Evolutionary conservation across 2,888 invertebrate species (phyloP).

Genomic region (Harmothoe impar): DNA sequence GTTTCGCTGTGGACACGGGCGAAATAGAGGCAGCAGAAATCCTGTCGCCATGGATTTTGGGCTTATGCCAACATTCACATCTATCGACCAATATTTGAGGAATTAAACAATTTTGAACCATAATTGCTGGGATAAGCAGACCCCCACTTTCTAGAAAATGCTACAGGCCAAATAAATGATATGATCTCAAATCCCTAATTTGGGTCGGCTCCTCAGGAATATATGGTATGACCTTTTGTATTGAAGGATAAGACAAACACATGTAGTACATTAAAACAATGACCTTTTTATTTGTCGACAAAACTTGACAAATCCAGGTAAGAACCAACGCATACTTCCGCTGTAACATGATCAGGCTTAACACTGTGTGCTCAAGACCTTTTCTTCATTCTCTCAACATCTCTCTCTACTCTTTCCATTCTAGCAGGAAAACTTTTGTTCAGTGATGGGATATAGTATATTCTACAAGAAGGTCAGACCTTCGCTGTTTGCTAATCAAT

Average conservation of each 20-base stretch:
- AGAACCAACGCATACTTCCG: background rate
- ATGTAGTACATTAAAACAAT: constrained; percentile 21
- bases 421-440: background rate
- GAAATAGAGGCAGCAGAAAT: no score
- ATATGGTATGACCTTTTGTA: no score
- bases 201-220: no score
- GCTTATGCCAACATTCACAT: no score
- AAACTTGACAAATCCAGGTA: constrained; percentile 53
- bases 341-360: background rate
- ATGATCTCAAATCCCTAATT: no score
- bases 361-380: background rate
- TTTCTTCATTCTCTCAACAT: background rate
- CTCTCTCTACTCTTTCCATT: background rate
- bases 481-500: background rate
- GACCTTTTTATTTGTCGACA: constrained; percentile 43
- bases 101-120: no score
- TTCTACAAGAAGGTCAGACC: background rate
- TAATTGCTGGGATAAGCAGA: no score
- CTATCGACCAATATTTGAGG: no score
- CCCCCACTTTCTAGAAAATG: no score
- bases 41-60: no score
- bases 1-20: no score
- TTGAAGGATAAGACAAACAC: background rate
- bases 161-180: no score
- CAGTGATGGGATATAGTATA: constrained; percentile 8